Conservation (phyloP, 1,140 invertebrate genomes). For the Oncopeltus fasciatus region DNA sequence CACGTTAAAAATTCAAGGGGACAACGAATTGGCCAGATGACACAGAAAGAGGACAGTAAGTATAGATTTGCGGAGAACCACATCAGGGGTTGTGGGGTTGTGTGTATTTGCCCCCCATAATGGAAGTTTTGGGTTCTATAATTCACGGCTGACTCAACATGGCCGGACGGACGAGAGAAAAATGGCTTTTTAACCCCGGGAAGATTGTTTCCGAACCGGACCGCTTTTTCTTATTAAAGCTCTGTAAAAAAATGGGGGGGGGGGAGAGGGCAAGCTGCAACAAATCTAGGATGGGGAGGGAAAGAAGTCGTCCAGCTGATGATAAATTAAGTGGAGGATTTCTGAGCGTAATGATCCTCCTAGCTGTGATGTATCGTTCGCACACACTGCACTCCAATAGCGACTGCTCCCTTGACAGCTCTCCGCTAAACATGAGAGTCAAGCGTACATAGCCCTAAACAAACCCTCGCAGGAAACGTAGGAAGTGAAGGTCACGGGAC, state of each 20-base stretch:
- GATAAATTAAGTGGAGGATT: neutral
- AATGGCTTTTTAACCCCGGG: slow-evolving; percentile 6
- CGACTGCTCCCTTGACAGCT: too few relatives aligned
- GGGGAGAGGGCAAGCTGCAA: neutral
- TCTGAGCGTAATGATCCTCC: too few relatives aligned
- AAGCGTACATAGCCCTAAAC: too few relatives aligned
- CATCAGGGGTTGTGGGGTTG: too few relatives aligned
- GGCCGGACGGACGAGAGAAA: neutral
- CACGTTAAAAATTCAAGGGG: neutral
- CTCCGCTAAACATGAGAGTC: too few relatives aligned
- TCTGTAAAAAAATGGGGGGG: neutral
- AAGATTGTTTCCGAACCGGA: neutral
- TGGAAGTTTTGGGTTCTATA: neutral
- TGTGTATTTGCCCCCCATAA: too few relatives aligned
- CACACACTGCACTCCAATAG: too few relatives aligned
- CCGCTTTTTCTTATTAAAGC: neutral
- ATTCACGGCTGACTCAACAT: neutral
- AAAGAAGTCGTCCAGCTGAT: neutral
- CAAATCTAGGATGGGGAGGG: neutral
- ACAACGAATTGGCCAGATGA: neutral
- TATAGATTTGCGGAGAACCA: too few relatives aligned
- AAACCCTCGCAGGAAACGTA: too few relatives aligned
- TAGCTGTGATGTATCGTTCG: too few relatives aligned
- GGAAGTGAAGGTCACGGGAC: too few relatives aligned
- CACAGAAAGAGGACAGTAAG: neutral